These are phyloP conservation scores for Poeciliopsis occidentalis DNA, from an alignment of 2,113 vertebrate species.

Conservation along the genomic window DNA sequence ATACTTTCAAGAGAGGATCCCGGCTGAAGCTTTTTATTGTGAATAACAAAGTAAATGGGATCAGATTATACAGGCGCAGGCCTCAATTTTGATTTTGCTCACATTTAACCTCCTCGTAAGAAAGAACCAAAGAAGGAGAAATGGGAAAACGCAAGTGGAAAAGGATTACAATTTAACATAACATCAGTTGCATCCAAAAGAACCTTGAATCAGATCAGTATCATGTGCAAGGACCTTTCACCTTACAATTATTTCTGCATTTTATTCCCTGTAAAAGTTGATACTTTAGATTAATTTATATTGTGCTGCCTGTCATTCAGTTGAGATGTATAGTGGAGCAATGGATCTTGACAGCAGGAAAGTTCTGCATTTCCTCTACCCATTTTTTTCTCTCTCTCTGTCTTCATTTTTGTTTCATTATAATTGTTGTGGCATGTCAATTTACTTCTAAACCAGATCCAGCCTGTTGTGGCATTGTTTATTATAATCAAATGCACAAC, in stretches of 20 bases:
- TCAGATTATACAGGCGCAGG: constrained; percentile 53
- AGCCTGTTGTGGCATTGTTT: background rate
- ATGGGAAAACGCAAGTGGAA: constrained; percentile 59
- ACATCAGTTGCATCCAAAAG: constrained; percentile 60
- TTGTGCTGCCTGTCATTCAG: background rate
- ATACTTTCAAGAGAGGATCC: constrained; percentile 56
- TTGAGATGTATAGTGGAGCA: background rate
- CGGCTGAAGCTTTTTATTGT: constrained; percentile 55
- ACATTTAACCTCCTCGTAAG: constrained; percentile 59
- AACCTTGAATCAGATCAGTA: constrained; percentile 46
- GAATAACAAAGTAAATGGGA: constrained; percentile 70
- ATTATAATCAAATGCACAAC: too few species aligned
- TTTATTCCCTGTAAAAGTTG: constrained; percentile 41
- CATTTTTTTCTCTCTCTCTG: background rate
- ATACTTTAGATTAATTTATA: constrained; percentile 32
- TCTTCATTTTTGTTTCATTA: background rate
- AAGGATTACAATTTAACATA: constrained; percentile 62
- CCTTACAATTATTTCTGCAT: constrained; percentile 48
- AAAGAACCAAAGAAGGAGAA: constrained; percentile 29
- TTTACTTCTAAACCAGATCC: background rate
- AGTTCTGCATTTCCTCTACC: background rate
- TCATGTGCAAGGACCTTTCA: constrained; percentile 38
- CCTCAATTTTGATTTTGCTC: constrained; percentile 53
- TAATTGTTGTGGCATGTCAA: background rate
- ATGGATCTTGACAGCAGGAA: background rate